Evolutionary conservation across 2,888 invertebrate species (phyloP).

Genomic region (Timandra comae): DNA sequence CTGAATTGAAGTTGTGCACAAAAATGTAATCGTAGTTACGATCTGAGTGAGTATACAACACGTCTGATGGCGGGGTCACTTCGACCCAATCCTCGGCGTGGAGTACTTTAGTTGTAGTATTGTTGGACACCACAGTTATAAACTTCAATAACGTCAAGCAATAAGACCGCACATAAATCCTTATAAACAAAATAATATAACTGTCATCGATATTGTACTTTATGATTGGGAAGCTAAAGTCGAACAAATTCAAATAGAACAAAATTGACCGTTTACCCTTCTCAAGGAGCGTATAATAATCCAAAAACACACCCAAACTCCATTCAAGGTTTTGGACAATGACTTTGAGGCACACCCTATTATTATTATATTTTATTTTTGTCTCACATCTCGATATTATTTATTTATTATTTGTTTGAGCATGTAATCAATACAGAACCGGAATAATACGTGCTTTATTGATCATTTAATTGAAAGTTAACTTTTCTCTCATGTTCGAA

Average conservation of each 20-base stretch:
- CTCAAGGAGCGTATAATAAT: slow-evolving; percentile 39
- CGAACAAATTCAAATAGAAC: slow-evolving; percentile 55
- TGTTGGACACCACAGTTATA: too few relatives aligned
- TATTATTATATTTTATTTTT: slow-evolving; percentile 70
- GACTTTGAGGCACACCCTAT: slow-evolving; percentile 45
- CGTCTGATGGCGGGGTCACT: too few relatives aligned
- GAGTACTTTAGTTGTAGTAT: too few relatives aligned
- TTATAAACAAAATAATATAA: slow-evolving; percentile 63
- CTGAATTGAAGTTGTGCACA: too few relatives aligned
- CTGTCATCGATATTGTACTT: slow-evolving; percentile 63
- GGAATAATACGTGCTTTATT: slow-evolving; percentile 66
- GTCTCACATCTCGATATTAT: slow-evolving; percentile 54
- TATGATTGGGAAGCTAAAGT: slow-evolving; percentile 51
- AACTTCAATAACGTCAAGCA: too few relatives aligned
- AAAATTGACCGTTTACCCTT: slow-evolving; percentile 55
- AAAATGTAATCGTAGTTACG: too few relatives aligned
- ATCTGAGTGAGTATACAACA: too few relatives aligned
- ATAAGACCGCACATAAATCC: slow-evolving; percentile 44
- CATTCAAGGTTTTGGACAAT: slow-evolving; percentile 51
- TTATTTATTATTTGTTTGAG: slow-evolving; percentile 67
- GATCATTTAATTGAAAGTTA: slow-evolving; percentile 49
- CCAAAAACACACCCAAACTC: slow-evolving; percentile 42
- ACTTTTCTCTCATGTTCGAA: too few relatives aligned
- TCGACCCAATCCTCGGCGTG: too few relatives aligned
- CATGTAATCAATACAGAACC: slow-evolving; percentile 65